A percentile compares a stretch with the other conserved stretches of the same genome.
These are phyloP conservation scores for Drosophila arizonae DNA, from an alignment of 1,140 invertebrate species.

Conservation along the genomic window DNA sequence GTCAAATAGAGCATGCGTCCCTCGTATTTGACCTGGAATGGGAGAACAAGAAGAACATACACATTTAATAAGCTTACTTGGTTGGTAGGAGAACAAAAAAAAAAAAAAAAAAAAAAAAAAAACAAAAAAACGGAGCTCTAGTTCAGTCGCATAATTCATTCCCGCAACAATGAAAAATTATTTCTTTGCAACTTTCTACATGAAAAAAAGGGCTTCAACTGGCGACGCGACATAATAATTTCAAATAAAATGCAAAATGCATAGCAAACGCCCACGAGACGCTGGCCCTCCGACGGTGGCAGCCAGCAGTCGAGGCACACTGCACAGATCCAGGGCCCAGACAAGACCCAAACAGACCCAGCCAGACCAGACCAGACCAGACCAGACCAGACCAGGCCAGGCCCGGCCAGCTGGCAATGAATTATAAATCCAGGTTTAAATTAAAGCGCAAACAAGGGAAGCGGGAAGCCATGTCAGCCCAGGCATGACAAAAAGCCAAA, in stretches of 20 bases:
- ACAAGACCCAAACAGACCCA: constrained; percentile 12
- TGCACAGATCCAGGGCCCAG: constrained; percentile 27
- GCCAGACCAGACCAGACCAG: constrained; percentile 1
- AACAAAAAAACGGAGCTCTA: constrained; percentile 1
- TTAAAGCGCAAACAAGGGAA: constrained; percentile 61
- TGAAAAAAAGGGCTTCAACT: constrained; percentile 19
- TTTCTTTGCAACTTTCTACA: constrained; percentile 53
- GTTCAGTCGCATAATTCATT: constrained; percentile 44
- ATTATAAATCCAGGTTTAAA: constrained; percentile 81
- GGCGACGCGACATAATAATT: constrained; percentile 79
- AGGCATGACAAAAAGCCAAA: constrained; percentile 27
- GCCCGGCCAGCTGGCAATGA: constrained; percentile 67
- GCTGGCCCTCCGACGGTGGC: constrained; percentile 22
- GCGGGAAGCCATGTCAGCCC: constrained; percentile 12
- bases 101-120: not conserved
- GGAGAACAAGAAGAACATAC: constrained; percentile 13
- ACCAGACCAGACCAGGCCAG: constrained; percentile 27
- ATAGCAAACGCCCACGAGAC: constrained; percentile 70
- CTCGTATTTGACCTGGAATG: constrained; percentile 92
- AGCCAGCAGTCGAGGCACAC: constrained; percentile 25
- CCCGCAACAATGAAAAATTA: constrained; percentile 72
- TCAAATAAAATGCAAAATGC: constrained; percentile 81
- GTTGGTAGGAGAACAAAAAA: not conserved
- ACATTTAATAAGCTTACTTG: constrained; percentile 16
- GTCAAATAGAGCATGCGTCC: constrained; percentile 94